Evolutionary conservation across 2,113 vertebrate species (phyloP), one percentile per base, ranked within the genome.

Genomic region (Muntiacus muntjak): DNA sequence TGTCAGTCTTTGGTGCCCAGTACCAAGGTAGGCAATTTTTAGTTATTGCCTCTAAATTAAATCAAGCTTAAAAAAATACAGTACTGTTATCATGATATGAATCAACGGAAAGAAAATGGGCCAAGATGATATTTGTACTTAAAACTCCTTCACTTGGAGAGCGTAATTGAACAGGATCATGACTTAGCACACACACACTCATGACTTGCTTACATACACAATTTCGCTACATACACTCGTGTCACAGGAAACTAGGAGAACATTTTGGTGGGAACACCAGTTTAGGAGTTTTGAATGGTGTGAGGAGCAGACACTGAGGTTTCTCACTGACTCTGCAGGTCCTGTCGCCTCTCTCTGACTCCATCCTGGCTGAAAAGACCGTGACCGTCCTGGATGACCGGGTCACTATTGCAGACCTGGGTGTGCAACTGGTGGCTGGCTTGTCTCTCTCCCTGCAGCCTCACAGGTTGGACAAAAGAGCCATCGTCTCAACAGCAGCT

Each of bases 361-460:
- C 99, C 62, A 99, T 99, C 97, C 98, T 99, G 99, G 99, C 99
- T 13, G 99, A 99, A 98, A 99, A 99, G 98, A 99, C 99, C 0
- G 99, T 99, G 95, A 99, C 99, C 0, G 99, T 99, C 36, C 98
- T 99, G 96, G 99, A 99, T 67, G 99, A 99, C 97, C 99, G 99
- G 19, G 99, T 99, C 97, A 99, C 99, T 96, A 99, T 99, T 52
- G 98, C 98, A 3, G 99, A 99, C 78, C 98, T 99, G 43, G 99
- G 99, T 0, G 99, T 99, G 9, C 99, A 99, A 94, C 98, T 99
- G 33, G 99, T 99, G 36, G 98, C 99, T 0, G 99, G 99, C 83
- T 85, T 99, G 93, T 99, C 99, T 0, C 95, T 99, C 60, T 99
- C 99, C 78, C 97, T 99, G 79, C 99, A 99, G 71, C 97, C 97